Conservation (phyloP, 2,888 invertebrate genomes). For the Epinotia brunnichana region DNA sequence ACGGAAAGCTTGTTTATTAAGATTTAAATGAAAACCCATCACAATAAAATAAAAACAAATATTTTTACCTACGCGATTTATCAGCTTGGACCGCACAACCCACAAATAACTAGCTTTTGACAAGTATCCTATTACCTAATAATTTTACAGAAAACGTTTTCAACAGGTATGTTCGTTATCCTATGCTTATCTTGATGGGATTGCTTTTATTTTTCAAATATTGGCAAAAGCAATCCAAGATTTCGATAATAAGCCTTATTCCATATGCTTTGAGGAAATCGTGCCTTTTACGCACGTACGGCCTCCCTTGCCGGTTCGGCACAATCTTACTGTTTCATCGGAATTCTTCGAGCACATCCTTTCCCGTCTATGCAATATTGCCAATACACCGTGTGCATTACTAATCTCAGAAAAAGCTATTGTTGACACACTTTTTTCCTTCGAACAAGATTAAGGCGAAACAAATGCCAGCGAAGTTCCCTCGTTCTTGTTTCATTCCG, state of each 20-base stretch:
- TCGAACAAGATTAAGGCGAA: slow-evolving; percentile 47
- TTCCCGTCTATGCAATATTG: slow-evolving; percentile 27
- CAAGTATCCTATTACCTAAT: not conserved
- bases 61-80: too few species aligned
- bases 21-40: too few species aligned
- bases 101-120: too few species aligned
- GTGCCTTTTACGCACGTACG: slow-evolving; percentile 39
- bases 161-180: not conserved
- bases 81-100: too few species aligned
- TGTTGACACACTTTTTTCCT: slow-evolving; percentile 24
- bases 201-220: slow-evolving; percentile 27
- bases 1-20: too few species aligned
- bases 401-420: slow-evolving; percentile 32
- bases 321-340: slow-evolving; percentile 32
- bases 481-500: slow-evolving; percentile 61
- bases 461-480: slow-evolving; percentile 66
- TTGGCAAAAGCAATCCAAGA: slow-evolving; percentile 17
- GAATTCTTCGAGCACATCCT: slow-evolving; percentile 32
- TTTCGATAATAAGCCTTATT: slow-evolving; percentile 33
- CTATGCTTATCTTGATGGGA: slow-evolving; percentile 11
- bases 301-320: slow-evolving; percentile 20
- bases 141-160: not conserved
- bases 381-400: slow-evolving; percentile 31
- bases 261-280: slow-evolving; percentile 32
- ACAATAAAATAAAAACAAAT: too few species aligned